Conservation (phyloP, 2,797 vertebrate genomes). For the Microctenopoma steveboyesi region DNA sequence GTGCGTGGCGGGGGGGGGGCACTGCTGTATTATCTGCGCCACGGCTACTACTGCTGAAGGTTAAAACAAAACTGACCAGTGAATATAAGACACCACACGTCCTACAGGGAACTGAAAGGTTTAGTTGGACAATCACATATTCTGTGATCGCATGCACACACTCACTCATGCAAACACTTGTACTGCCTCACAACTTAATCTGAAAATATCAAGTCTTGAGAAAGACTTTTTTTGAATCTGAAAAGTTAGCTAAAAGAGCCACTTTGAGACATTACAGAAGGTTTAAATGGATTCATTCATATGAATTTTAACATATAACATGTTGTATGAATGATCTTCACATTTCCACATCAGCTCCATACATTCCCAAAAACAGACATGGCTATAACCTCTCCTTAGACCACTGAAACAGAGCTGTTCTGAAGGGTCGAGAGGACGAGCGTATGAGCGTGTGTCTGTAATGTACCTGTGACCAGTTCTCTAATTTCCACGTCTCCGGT, state of each 20-base stretch:
- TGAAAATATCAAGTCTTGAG: not conserved
- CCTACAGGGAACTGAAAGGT: not conserved
- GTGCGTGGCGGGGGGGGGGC: not conserved
- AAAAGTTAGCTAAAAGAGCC: not conserved
- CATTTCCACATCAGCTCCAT: constrained; percentile 15
- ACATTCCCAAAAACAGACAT: not conserved
- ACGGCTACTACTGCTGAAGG: constrained; percentile 26
- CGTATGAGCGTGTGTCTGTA: not conserved
- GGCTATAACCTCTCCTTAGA: constrained; percentile 18
- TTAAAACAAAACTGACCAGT: constrained; percentile 34
- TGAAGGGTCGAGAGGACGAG: not conserved
- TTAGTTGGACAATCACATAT: not conserved
- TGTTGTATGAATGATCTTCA: constrained; percentile 10
- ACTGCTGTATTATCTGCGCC: not conserved
- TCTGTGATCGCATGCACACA: not conserved
- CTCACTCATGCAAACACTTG: not conserved
- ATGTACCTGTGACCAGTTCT: constrained; percentile 94
- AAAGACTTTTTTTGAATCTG: not conserved
- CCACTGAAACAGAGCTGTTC: not conserved
- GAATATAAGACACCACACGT: constrained; percentile 16
- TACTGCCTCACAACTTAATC: not conserved
- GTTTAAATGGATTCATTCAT: not conserved
- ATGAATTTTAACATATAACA: too few relatives aligned
- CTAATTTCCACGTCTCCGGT: constrained; percentile 95
- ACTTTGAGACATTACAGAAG: not conserved